A percentile compares a stretch with the other conserved stretches of the same genome.
Evolutionary conservation across 2,113 vertebrate genomes (phyloP).

Genomic region (Notarius quadriscutis): DNA sequence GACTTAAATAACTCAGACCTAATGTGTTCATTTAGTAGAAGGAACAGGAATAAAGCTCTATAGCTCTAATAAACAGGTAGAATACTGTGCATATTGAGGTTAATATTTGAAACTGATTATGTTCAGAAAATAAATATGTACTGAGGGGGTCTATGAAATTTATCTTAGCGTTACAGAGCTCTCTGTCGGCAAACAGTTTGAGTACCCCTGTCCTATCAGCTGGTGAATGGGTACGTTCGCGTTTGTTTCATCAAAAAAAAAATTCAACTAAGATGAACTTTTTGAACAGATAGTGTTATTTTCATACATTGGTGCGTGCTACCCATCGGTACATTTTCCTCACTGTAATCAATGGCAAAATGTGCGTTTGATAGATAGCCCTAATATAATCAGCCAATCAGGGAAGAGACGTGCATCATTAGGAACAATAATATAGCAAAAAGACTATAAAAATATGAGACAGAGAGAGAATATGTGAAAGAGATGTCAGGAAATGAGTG

Average conservation of each 20-base stretch:
- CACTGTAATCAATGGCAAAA: neutral
- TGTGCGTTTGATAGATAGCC: neutral
- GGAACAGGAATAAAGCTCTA: neutral
- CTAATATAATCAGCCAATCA: neutral
- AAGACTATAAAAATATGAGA: neutral
- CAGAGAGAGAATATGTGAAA: neutral
- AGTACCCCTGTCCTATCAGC: neutral
- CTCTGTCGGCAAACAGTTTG: neutral
- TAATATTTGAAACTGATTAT: neutral
- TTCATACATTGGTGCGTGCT: neutral
- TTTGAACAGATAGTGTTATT: neutral
- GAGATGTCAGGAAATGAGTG: slow-evolving; percentile 24
- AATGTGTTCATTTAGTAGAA: neutral
- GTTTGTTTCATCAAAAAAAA: neutral
- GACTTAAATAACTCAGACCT: neutral
- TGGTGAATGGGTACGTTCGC: no score
- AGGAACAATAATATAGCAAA: neutral
- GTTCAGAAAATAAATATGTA: neutral
- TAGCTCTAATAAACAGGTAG: neutral
- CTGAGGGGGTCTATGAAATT: neutral
- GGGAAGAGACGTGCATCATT: neutral
- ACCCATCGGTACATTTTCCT: neutral
- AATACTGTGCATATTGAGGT: neutral
- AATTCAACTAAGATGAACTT: neutral
- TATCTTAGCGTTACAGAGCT: neutral